These are phyloP conservation scores for Sturnira hondurensis DNA, from an alignment of 2,113 vertebrate species.

Conservation along the genomic window DNA sequence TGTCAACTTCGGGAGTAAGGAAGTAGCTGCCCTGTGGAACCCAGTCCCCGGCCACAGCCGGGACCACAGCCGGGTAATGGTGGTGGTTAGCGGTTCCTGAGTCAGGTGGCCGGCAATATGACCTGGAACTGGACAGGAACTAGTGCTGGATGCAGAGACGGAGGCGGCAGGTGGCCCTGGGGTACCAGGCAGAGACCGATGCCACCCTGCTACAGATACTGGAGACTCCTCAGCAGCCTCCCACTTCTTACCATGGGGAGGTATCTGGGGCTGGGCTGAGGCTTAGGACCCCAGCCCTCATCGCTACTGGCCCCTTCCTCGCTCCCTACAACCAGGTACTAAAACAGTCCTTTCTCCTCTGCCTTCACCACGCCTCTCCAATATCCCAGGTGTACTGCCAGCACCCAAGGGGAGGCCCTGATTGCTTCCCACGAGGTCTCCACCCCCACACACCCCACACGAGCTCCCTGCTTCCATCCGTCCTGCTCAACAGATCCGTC, in stretches of 20 bases:
- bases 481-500: neutral
- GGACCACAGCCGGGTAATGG: no score
- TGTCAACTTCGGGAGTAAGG: neutral
- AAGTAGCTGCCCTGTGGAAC: neutral
- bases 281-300: neutral
- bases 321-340: accelerated
- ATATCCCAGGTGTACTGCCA: accelerated
- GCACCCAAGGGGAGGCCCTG: neutral
- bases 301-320: no score
- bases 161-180: neutral
- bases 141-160: accelerated
- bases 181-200: accelerated
- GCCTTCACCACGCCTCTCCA: neutral
- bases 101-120: accelerated
- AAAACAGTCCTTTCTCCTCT: neutral
- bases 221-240: accelerated
- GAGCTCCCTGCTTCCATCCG: neutral
- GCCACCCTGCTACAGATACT: accelerated
- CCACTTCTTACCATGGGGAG: neutral
- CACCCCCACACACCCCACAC: accelerated
- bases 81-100: neutral
- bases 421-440: neutral
- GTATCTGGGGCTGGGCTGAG: neutral
- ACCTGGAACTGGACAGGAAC: neutral
- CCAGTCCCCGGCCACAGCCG: neutral